Evolutionary conservation across 2,113 vertebrate species (phyloP).

Genomic region (Beaufortia kweichowensis): DNA sequence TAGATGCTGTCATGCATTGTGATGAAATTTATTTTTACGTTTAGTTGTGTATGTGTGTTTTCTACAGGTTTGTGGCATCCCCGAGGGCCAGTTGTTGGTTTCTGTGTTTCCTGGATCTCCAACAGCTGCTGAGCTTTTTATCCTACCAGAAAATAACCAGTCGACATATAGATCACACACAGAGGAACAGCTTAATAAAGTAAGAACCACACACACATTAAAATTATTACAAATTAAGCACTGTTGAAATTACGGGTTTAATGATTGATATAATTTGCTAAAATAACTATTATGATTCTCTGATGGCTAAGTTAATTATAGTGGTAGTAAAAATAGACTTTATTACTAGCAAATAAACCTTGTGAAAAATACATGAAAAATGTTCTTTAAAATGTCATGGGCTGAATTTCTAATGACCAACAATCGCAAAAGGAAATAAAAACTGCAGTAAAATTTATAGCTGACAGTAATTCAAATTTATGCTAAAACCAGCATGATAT

Average conservation of each 20-base stretch:
- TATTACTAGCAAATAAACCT: constrained; percentile 22
- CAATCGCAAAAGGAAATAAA: constrained; percentile 20
- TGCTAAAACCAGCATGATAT: neutral
- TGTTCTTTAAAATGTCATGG: constrained; percentile 3
- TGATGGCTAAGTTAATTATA: constrained; percentile 16
- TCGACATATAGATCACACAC: constrained; percentile 57
- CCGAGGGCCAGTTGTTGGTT: constrained; percentile 85
- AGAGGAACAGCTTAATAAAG: constrained; percentile 82
- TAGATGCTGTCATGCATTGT: neutral
- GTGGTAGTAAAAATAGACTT: constrained; percentile 15
- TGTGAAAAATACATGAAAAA: constrained; percentile 18
- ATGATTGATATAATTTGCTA: constrained; percentile 31
- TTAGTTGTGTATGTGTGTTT: neutral
- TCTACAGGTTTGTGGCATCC: constrained; percentile 84
- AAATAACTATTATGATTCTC: constrained; percentile 8
- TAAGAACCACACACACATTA: constrained; percentile 60
- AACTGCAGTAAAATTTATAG: neutral
- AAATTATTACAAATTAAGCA: neutral
- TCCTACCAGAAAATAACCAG: constrained; percentile 82
- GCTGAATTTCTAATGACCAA: constrained; percentile 28
- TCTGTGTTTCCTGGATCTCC: constrained; percentile 89
- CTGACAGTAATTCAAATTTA: constrained; percentile 16
- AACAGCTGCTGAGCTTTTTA: constrained; percentile 90
- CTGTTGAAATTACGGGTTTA: neutral
- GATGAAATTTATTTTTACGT: constrained; percentile 6